phyloP scores from a whole-genome alignment of 1,140 invertebrate genomes.

The Penaeus japonicus region DNA sequence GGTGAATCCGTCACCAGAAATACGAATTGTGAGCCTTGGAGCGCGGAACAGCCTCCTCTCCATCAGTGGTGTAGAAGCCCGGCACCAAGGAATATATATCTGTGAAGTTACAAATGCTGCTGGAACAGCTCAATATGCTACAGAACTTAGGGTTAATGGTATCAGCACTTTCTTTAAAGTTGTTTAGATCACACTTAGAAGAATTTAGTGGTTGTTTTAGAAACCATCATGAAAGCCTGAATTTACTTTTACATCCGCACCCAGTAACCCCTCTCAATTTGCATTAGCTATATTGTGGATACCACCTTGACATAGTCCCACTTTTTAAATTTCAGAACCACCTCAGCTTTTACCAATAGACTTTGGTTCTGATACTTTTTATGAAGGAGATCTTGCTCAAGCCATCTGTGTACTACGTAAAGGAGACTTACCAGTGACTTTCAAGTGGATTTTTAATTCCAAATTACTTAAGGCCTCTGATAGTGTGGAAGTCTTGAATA shows the following conservation, averaged over 20 bases:
- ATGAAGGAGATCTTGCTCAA: conserved; percentile 68
- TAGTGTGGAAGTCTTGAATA: conserved; percentile 21
- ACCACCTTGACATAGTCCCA: neutral
- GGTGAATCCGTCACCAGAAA: conserved; percentile 27
- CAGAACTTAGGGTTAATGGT: conserved; percentile 65
- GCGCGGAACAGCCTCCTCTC: conserved; percentile 64
- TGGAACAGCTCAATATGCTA: conserved; percentile 71
- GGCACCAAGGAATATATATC: conserved; percentile 78
- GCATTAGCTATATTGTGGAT: no score
- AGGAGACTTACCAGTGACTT: conserved; percentile 81
- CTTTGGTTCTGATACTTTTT: conserved; percentile 53
- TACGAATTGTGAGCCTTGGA: conserved; percentile 59
- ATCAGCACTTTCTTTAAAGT: neutral
- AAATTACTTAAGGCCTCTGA: conserved; percentile 58
- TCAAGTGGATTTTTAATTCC: conserved; percentile 79
- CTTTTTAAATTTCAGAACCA: conserved; percentile 24
- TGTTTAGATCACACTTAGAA: no score
- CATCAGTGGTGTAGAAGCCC: conserved; percentile 63
- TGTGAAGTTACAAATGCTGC: conserved; percentile 77
- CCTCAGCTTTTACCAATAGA: conserved; percentile 37
- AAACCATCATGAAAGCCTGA: no score
- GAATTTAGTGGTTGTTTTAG: no score
- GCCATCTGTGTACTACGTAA: conserved; percentile 82
- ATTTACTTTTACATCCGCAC: no score
- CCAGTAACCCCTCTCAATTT: no score